These are phyloP conservation scores for Prostheceraeus crozeri DNA, from an alignment of 2,888 invertebrate species.

Conservation along the genomic window DNA sequence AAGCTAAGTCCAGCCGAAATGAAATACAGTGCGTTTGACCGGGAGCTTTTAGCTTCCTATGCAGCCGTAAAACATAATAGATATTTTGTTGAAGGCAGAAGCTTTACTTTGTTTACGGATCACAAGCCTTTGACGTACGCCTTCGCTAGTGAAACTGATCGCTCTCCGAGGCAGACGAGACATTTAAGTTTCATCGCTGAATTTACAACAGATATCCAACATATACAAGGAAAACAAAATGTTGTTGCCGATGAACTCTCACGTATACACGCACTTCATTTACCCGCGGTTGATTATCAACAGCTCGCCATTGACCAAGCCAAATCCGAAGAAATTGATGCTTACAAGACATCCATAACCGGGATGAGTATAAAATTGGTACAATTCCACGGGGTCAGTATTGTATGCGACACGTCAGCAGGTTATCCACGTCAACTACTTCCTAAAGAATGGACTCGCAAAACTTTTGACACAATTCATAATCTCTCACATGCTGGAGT, in stretches of 20 bases:
- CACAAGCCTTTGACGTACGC: constrained; percentile 46
- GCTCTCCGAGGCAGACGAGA: constrained; percentile 9
- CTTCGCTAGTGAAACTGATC: constrained; percentile 45
- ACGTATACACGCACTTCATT: too few species aligned
- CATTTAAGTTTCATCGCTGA: constrained; percentile 13
- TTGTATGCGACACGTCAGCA: constrained; percentile 34
- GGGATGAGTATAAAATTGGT: too few species aligned
- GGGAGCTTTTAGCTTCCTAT: constrained; percentile 26
- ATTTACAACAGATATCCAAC: constrained; percentile 11
- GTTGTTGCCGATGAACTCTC: constrained; percentile 32
- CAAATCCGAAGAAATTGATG: too few species aligned
- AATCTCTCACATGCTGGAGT: constrained; percentile 21
- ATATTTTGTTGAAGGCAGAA: constrained; percentile 46
- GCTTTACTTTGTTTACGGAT: constrained; percentile 46
- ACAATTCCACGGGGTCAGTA: too few species aligned
- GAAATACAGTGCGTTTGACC: constrained; percentile 28
- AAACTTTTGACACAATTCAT: constrained; percentile 11
- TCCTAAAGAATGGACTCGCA: constrained; percentile 14
- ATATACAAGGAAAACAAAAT: constrained; percentile 14
- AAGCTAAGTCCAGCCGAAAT: constrained; percentile 4
- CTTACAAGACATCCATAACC: too few species aligned
- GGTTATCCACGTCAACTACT: constrained; percentile 38
- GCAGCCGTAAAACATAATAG: constrained; percentile 38
- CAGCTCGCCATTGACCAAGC: too few species aligned
- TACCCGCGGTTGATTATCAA: too few species aligned